Conservation (phyloP, 2,797 vertebrate species). For the Podargus strigoides region DNA sequence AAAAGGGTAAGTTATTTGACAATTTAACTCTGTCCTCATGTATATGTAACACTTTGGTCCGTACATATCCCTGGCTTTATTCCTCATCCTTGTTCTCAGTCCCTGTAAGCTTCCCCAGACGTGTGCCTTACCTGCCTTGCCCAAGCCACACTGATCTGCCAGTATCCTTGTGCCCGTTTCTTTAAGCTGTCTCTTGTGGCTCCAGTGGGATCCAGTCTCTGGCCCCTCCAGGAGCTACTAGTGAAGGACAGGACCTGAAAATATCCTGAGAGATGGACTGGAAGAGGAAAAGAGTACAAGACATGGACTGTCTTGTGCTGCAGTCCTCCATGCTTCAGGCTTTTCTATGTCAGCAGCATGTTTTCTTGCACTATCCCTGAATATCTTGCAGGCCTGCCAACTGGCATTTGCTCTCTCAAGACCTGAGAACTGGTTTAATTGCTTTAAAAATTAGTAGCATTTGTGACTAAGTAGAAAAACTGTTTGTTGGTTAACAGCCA, state of each 20-base stretch:
- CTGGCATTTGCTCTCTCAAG: neutral
- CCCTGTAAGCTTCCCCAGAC: neutral
- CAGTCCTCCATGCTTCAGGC: neutral
- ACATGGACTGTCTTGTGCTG: neutral
- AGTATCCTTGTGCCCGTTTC: neutral
- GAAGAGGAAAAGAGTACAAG: neutral
- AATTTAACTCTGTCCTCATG: neutral
- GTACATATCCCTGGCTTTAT: neutral
- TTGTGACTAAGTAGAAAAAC: neutral
- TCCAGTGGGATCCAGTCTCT: neutral
- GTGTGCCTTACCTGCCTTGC: neutral
- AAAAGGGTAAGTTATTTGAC: neutral
- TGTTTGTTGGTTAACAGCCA: neutral
- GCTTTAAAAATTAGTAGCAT: neutral
- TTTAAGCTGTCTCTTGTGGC: neutral
- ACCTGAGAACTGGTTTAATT: neutral
- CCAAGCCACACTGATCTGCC: neutral
- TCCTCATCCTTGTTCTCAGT: neutral
- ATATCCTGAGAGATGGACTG: neutral
- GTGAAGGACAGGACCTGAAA: neutral
- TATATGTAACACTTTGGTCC: neutral
- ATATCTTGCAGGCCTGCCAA: neutral
- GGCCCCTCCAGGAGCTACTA: neutral
- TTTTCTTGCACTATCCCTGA: neutral
- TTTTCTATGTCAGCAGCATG: neutral